Conservation (phyloP, 2,797 vertebrate genomes). For the Platyrinchus mystaceus region DNA sequence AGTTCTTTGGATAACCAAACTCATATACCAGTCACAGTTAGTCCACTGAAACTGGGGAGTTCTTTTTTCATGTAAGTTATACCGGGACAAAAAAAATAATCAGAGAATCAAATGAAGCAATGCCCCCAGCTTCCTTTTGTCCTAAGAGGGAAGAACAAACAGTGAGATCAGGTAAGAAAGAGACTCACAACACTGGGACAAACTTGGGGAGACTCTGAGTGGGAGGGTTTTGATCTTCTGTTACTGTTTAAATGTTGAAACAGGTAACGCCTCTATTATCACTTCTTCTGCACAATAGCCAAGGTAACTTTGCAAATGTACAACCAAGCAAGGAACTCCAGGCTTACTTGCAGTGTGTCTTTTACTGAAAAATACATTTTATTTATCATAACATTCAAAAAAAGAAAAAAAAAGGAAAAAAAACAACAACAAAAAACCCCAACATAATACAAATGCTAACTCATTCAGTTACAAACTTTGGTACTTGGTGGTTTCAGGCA, state of each 20-base stretch:
- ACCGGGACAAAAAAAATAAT: not conserved
- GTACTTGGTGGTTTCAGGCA: constrained; percentile 61
- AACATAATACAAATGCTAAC: constrained; percentile 74
- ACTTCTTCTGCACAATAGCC: not conserved
- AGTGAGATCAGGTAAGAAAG: not conserved
- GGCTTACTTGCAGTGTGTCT: constrained; percentile 59
- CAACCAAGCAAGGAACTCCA: not conserved
- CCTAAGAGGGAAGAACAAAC: not conserved
- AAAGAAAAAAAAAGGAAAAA: not conserved
- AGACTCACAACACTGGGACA: not conserved
- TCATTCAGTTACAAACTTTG: constrained; percentile 70
- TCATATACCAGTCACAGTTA: not conserved
- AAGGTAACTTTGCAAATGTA: not conserved
- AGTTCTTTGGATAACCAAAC: not conserved
- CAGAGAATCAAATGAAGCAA: not conserved
- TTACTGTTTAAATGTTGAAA: not conserved
- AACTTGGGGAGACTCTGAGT: not conserved
- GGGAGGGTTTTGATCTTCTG: fast-evolving
- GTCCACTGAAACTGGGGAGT: not conserved
- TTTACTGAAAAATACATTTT: constrained; percentile 82
- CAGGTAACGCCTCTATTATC: not conserved
- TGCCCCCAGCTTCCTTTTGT: not conserved
- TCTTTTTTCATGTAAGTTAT: not conserved
- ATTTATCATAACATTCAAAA: constrained; percentile 77
- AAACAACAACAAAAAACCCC: not conserved